Evolutionary conservation across 1,140 invertebrate species (phyloP), one percentile per base, ranked within the genome.

Genomic region (Ceratina calcarata): DNA sequence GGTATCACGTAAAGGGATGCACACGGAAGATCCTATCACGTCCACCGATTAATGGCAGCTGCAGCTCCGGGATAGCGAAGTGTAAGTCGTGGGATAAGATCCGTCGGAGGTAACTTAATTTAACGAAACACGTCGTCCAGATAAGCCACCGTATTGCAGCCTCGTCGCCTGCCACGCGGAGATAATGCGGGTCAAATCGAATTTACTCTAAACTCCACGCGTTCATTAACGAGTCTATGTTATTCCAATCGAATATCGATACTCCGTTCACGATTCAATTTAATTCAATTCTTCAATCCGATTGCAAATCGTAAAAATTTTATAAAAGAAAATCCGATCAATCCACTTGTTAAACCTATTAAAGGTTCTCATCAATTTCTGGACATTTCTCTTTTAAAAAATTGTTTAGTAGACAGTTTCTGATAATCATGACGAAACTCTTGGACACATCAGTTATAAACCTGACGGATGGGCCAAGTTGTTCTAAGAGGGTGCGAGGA

Each of bases 71-170:
- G 49, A 15, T 4, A 22, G 49, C 1, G 3, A 10, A 1, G 55
- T 18, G 10, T 3, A 12, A 4, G 12, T n/a, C n/a, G 8, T 2
- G 15, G 16, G 2, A 45, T 68, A 60, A n/a, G 55, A 45, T 45
- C 64, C 27, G 37, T 57, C 32, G 2, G 70, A 61, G 57, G 18
- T 72, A 58, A 72, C 72, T 64, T 72, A 72, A 78, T 71, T 78
- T 64, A 78, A 78, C 76, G 61, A 72, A 78, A 72, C 69, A 72
- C 15, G 69, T 65, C 20, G 27, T 16, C 20, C 15, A n/a, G 76
- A 78, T 78, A 78, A 78, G 60, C 76, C 12, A 1, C 18, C 1
- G 18, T 15, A 62, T 51, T 61, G 65, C 16, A 45, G 27, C 27
- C 15, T 15, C 7, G 68, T n/a, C 7, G 76, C 49, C 60, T 71